Base-by-base conservation (phyloP, 2,888 invertebrate genomes). In the Eristalis intricaria region DNA sequence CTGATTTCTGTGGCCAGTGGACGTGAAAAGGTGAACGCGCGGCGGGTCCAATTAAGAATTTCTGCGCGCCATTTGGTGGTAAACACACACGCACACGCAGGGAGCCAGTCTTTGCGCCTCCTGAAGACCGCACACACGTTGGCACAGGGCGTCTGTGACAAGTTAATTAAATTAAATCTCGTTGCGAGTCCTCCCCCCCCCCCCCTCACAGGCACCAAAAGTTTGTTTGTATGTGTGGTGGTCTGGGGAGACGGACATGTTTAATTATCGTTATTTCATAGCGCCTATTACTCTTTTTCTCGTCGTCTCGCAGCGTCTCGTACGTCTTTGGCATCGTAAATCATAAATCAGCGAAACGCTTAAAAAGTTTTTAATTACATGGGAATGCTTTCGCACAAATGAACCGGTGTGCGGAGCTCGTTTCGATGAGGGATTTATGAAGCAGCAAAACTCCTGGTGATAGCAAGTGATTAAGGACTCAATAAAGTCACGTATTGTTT, bases 141-240 rank as follows among this genome's bases (percentile, higher is more conserved):
- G 15, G 43, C 61, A 66, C 69, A 69, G 68, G 50, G 63, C 68
- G 77, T 60, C 89, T 89, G 91, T 88, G 90, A 89, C 74, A 86
- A 84, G 83, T 86, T 84, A 80, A 85, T 77, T 76, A 40, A 70
- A 73, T 75, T 71, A 90, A 90, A 91, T 90, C 90, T 90, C 89
- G 50, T 50, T 19, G 19, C 50, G 50, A 3, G 43, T 15, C 43
- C 15, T 1, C n/a, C n/a, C n/a, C n/a, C n/a, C n/a, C n/a, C n/a
- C n/a, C n/a, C n/a, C n/a, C n/a, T n/a, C n/a, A n/a, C n/a, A n/a
- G n/a, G 8, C 19, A 19, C 19, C 19, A 7, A 50, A n/a, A 3
- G n/a, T 7, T n/a, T n/a, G 8, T n/a, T 19, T 32, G 32, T 32
- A 5, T 7, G 8, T 32, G 19, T 19, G 19, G 19, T 90, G 90